phyloP scores from a whole-genome alignment of 2,888 invertebrate species.

The Lissocephala sabroskyi region DNA sequence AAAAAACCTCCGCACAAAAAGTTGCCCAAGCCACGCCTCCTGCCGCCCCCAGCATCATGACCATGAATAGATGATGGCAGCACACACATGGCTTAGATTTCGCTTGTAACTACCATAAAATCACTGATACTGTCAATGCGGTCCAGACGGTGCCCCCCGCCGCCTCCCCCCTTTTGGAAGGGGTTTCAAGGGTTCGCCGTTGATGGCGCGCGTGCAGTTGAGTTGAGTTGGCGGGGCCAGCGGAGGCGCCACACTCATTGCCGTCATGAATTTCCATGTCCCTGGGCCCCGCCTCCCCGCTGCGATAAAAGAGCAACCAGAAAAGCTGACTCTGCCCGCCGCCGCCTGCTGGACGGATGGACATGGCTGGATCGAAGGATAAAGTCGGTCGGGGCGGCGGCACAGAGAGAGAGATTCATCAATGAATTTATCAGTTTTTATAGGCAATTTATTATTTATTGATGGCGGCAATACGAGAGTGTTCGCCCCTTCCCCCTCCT shows the following conservation, averaged over 20 bases:
- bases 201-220: not conserved
- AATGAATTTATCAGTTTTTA: conserved; percentile 63
- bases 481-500: no score
- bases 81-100: conserved; percentile 6
- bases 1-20: no score
- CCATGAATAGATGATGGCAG: not conserved
- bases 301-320: no score
- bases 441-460: conserved; percentile 62
- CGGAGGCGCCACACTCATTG: conserved; percentile 14
- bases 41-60: no score
- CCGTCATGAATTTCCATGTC: conserved; percentile 53
- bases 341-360: no score
- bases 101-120: conserved; percentile 30
- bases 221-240: conserved; percentile 1
- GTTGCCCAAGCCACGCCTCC: no score
- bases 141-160: not conserved
- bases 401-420: conserved; percentile 38
- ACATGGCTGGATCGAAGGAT: no score
- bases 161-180: no score
- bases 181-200: conserved; percentile 13
- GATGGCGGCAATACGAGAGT: conserved; percentile 33
- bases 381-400: not conserved
- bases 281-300: no score
- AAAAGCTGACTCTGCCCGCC: no score
- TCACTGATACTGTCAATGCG: conserved; percentile 30